A percentile compares a stretch with the other conserved stretches of the same genome.
These are phyloP conservation scores for Rotaria macrura DNA, from an alignment of 2,888 invertebrate species.

Conservation along the genomic window DNA sequence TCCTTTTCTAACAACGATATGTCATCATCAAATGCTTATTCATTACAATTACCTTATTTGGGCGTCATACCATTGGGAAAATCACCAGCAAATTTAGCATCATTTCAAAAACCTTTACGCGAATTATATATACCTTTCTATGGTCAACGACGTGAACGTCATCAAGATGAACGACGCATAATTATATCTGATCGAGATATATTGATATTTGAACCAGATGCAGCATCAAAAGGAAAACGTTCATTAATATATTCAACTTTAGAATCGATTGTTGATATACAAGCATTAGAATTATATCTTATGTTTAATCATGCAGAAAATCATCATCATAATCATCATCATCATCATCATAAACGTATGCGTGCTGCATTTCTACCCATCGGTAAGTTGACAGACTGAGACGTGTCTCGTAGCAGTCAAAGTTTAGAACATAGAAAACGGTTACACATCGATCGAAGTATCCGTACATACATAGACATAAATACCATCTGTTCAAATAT, in stretches of 20 bases:
- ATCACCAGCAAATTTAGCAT: background rate
- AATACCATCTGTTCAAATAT: background rate
- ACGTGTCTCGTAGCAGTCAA: too few species aligned
- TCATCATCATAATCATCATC: too few species aligned
- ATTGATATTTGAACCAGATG: constrained; percentile 11
- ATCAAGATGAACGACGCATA: constrained; percentile 11
- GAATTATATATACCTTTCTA: constrained; percentile 16
- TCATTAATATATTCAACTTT: background rate
- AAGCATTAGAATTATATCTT: constrained; percentile 1
- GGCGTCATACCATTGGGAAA: background rate
- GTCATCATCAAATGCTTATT: background rate
- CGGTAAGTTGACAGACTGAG: background rate
- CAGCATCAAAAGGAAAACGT: background rate
- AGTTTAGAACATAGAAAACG: too few species aligned
- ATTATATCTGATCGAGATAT: background rate
- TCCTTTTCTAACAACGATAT: background rate
- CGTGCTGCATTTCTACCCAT: background rate
- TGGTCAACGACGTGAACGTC: constrained; percentile 3
- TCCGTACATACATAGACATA: too few species aligned
- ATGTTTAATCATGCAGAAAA: background rate
- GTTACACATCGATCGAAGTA: too few species aligned
- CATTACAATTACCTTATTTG: constrained; percentile 19
- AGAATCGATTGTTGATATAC: background rate
- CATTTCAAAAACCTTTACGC: constrained; percentile 7
- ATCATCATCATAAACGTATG: background rate